phyloP scores from a whole-genome alignment of 2,797 vertebrate genomes.

The Sphaeramia orbicularis region DNA sequence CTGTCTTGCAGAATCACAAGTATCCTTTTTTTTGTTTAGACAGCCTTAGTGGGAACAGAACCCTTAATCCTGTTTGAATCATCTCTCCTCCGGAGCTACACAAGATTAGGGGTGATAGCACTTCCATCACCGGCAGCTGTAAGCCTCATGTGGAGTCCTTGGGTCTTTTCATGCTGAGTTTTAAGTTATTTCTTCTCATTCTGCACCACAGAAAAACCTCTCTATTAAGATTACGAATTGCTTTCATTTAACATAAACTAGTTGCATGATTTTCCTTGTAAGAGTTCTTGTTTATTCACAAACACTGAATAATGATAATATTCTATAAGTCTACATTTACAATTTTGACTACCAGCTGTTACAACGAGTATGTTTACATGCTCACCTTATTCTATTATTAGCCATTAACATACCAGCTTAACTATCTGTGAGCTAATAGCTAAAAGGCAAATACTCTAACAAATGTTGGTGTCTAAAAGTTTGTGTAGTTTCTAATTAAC shows the following conservation, averaged over 20 bases:
- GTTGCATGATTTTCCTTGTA: not conserved
- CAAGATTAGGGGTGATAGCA: slow-evolving; percentile 22
- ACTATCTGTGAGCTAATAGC: too few species aligned
- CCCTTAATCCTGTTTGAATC: slow-evolving; percentile 43
- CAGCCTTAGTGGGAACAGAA: slow-evolving; percentile 13
- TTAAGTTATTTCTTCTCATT: slow-evolving; percentile 10
- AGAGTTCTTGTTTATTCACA: not conserved
- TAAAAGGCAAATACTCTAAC: too few species aligned
- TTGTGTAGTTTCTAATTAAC: too few species aligned
- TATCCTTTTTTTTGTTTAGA: not conserved
- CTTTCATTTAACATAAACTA: not conserved
- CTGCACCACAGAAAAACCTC: not conserved
- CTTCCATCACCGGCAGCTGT: slow-evolving; percentile 35
- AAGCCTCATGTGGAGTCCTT: slow-evolving; percentile 20
- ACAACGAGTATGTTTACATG: not conserved
- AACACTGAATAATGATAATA: too few species aligned
- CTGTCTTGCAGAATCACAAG: slow-evolving; percentile 22
- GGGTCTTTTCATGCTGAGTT: slow-evolving; percentile 14
- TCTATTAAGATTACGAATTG: too few species aligned
- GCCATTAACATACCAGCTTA: too few species aligned
- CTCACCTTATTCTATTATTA: too few species aligned
- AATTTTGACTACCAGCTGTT: not conserved
- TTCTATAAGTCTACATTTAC: slow-evolving; percentile 1
- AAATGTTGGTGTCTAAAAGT: too few species aligned
- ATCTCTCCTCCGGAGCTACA: slow-evolving; percentile 30